Evolutionary conservation across 2,797 vertebrate species (phyloP).

Genomic region (Fringilla coelebs): DNA sequence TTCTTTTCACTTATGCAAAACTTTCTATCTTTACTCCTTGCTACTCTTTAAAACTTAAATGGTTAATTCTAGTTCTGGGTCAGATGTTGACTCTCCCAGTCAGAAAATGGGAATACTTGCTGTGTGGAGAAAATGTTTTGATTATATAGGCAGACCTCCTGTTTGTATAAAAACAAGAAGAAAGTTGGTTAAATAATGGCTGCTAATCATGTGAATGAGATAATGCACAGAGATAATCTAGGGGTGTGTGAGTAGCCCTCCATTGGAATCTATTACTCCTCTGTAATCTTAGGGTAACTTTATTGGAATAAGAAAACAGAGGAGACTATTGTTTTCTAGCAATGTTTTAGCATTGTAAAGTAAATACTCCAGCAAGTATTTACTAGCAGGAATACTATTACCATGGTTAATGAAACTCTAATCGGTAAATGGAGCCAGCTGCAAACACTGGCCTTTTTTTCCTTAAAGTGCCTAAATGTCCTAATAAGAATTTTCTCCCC

Average conservation of each 20-base stretch:
- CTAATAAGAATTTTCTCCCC: neutral
- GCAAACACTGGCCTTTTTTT: neutral
- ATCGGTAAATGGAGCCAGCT: constrained; percentile 46
- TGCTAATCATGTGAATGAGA: neutral
- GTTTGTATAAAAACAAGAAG: constrained; percentile 23
- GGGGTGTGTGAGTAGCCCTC: neutral
- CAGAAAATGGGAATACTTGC: neutral
- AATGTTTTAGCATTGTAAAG: constrained; percentile 25
- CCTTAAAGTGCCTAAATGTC: neutral
- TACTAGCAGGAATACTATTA: constrained; percentile 53
- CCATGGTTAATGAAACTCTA: constrained; percentile 40
- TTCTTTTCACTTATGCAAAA: neutral
- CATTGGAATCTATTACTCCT: neutral
- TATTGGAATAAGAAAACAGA: constrained; percentile 44
- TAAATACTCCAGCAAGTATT: constrained; percentile 52
- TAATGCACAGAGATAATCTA: neutral
- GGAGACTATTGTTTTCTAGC: constrained; percentile 35
- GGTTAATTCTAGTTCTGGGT: neutral
- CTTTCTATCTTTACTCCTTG: neutral
- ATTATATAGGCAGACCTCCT: neutral
- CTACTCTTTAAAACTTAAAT: neutral
- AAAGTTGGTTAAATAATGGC: neutral
- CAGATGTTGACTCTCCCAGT: neutral
- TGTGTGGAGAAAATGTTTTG: neutral
- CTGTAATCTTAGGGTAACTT: neutral